phyloP scores from a whole-genome alignment of 2,888 invertebrate genomes.

The Punctoribates punctum region DNA sequence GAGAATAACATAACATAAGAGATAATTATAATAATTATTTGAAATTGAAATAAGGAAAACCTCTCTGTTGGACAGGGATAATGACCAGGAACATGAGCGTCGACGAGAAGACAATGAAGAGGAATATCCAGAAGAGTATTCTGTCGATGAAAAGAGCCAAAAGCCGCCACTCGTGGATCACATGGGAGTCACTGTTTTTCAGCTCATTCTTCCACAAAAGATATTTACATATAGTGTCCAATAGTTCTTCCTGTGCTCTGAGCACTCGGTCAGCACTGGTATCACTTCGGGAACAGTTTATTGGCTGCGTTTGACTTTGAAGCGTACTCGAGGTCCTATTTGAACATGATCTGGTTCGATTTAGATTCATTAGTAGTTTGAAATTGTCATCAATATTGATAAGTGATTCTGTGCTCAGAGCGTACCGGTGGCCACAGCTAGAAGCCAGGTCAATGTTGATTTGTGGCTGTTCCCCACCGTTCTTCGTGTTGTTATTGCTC shows the following conservation, averaged over 20 bases:
- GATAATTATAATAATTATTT: too few species aligned
- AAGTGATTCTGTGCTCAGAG: slow-evolving; percentile 1
- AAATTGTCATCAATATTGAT: slow-evolving; percentile 15
- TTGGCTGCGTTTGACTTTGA: not conserved
- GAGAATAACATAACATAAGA: too few species aligned
- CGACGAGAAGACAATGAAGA: slow-evolving; percentile 57
- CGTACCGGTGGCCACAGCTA: slow-evolving; percentile 1
- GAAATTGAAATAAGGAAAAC: slow-evolving; percentile 31
- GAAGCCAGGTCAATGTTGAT: not conserved
- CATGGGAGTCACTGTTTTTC: slow-evolving; percentile 54
- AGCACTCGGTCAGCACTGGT: not conserved
- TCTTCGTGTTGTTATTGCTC: not conserved
- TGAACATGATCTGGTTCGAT: not conserved
- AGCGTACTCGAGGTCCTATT: not conserved
- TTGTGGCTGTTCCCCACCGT: not conserved
- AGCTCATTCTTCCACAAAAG: slow-evolving; percentile 57
- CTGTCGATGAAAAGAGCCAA: slow-evolving; percentile 59
- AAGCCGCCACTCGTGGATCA: slow-evolving; percentile 59
- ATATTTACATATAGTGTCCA: slow-evolving; percentile 54
- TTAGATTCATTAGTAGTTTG: not conserved
- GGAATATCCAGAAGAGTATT: slow-evolving; percentile 60
- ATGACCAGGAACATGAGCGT: slow-evolving; percentile 57
- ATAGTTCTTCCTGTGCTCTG: slow-evolving; percentile 53
- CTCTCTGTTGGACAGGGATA: slow-evolving; percentile 53
- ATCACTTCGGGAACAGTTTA: not conserved